Evolutionary conservation across 2,797 vertebrate genomes (phyloP).

Genomic region (Borostomias antarcticus): DNA sequence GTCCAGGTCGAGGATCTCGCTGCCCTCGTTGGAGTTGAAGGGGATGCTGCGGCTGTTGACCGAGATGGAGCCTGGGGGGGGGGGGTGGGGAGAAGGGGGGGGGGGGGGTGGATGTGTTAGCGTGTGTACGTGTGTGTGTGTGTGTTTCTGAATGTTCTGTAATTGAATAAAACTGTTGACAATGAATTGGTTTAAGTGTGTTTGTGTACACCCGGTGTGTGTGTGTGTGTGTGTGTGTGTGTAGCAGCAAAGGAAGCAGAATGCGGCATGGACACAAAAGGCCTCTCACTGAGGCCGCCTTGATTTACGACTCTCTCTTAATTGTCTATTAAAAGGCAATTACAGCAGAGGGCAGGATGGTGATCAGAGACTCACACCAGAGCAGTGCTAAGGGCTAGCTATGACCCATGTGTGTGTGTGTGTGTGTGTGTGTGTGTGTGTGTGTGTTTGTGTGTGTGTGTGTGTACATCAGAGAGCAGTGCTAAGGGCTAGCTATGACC

Average conservation of each 20-base stretch:
- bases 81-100: not conserved
- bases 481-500: too few species aligned
- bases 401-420: too few species aligned
- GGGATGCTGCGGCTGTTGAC: conserved; percentile 93
- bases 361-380: conserved; percentile 57
- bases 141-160: not conserved
- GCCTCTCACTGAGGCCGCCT: conserved; percentile 43
- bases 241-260: conserved; percentile 56
- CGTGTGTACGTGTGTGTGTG: not conserved
- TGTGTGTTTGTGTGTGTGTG: too few species aligned
- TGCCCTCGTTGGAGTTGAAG: conserved; percentile 89
- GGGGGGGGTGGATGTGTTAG: not conserved
- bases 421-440: too few species aligned
- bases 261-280: conserved; percentile 66
- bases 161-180: not conserved
- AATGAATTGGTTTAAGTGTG: not conserved
- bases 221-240: too few species aligned
- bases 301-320: conserved; percentile 80
- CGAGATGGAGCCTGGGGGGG: conserved; percentile 81
- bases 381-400: conserved; percentile 17
- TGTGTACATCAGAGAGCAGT: too few species aligned
- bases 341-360: conserved; percentile 65
- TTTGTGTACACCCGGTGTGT: not conserved
- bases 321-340: conserved; percentile 86
- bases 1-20: conserved; percentile 91